These are phyloP conservation scores for Apogon hyalosoma DNA, from an alignment of 2,797 vertebrate genomes.

Conservation along the genomic window DNA sequence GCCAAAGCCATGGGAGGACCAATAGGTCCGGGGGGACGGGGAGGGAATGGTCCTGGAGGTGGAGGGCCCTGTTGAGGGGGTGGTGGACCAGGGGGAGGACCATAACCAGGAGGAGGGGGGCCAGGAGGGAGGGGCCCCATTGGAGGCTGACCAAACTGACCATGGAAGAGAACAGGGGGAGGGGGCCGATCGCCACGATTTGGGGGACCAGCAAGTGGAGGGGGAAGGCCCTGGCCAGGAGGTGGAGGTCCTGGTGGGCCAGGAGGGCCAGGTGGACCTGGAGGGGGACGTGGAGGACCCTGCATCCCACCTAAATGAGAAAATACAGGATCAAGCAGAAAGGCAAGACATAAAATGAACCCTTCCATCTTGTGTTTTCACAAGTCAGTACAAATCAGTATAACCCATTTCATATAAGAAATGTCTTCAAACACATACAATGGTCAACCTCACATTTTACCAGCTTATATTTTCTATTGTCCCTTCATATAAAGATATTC, in stretches of 20 bases:
- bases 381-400: too few species aligned
- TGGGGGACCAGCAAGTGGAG: conserved; percentile 93
- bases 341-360: neutral
- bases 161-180: conserved; percentile 96
- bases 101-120: conserved; percentile 95
- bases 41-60: conserved; percentile 95
- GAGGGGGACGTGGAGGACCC: conserved; percentile 93
- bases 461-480: conserved; percentile 5
- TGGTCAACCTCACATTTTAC: neutral
- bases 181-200: conserved; percentile 96
- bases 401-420: too few species aligned
- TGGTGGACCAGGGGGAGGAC: conserved; percentile 92
- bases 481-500: neutral
- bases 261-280: conserved; percentile 87
- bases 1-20: conserved; percentile 95
- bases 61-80: conserved; percentile 92
- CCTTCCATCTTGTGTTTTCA: too few species aligned
- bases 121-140: conserved; percentile 90
- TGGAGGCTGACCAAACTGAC: conserved; percentile 96
- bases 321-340: conserved; percentile 16
- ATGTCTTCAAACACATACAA: too few species aligned
- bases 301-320: conserved; percentile 81
- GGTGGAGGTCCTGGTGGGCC: conserved; percentile 96
- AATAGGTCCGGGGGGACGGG: conserved; percentile 93
- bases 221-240: conserved; percentile 94